A percentile compares a stretch with the other conserved stretches of the same genome.
phyloP scores from a whole-genome alignment of 2,888 invertebrate genomes.

The Glyphotaelius pellucidus region DNA sequence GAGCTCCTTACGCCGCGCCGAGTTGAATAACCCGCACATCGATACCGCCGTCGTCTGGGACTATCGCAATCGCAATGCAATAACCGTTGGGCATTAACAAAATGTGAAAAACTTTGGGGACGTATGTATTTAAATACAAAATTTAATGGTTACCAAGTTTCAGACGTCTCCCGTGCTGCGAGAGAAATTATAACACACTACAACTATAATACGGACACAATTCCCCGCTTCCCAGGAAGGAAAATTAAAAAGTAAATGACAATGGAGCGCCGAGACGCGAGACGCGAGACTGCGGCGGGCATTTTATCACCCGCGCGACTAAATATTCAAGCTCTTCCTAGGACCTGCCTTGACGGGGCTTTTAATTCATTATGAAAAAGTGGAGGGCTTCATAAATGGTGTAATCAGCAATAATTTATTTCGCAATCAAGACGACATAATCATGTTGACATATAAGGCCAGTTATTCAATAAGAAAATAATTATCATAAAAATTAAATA shows the following conservation, averaged over 20 bases:
- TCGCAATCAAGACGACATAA: neutral
- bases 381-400: neutral
- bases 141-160: neutral
- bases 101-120: neutral
- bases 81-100: neutral
- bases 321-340: slow-evolving; percentile 1
- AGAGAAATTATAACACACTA: neutral
- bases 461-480: neutral
- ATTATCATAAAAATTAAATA: neutral
- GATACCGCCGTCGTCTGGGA: neutral
- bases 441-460: neutral
- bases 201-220: neutral
- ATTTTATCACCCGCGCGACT: slow-evolving; percentile 17
- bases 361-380: slow-evolving; percentile 7
- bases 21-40: slow-evolving; percentile 18
- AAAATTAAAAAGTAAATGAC: slow-evolving; percentile 29
- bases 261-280: neutral
- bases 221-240: neutral
- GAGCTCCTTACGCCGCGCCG: neutral
- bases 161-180: neutral
- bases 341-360: neutral
- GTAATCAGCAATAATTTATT: neutral
- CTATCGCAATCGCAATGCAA: neutral
- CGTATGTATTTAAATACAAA: neutral
- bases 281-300: neutral